Evolutionary conservation across 2,797 vertebrate genomes (phyloP), one percentile per base, ranked within the genome.

Genomic region (Geotrypetes seraphini): DNA sequence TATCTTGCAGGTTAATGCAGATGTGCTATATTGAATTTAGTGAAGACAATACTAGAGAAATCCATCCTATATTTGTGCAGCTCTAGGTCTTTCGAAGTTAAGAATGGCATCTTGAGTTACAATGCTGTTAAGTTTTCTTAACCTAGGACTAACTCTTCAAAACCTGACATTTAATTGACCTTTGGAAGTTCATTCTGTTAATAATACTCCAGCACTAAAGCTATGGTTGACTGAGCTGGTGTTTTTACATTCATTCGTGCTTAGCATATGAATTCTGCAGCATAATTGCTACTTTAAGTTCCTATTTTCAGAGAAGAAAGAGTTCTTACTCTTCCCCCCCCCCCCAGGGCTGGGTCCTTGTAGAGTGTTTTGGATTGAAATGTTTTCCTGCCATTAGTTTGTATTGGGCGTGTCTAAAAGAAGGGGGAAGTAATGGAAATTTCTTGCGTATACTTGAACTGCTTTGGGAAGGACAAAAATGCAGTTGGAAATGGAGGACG

Each of bases 141-240:
- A 43, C 33, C 59, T 62, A 48, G 56, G 52, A 60, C 44, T 76
- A 62, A 68, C 60, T 66, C 62, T 77, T 77, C 69, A 69, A 72
- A 77, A 65, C 51, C 52, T 74, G 77, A 85, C 89, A 73, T 71
- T 73, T 72, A 73, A 79, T 71, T 81, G 78, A 86, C 81, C 85
- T 87, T 77, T 76, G 66, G 69, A 74, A 79, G 75, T 81, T 71
- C 44, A 65, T 79, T 87, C 88, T 90, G 93, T 88, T 88, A 88
- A 96, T 93, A 85, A 87, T 82, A 79, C 70, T 70, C 67, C 62
- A 75, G 82, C 75, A 44, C 66, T 73, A 66, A 86, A 69, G 81
- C 79, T 72, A 83, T 73, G 76, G 83, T 71, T 86, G 81, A 82
- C 75, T 77, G 65, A 76, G 73, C 78, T 68, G 59, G 69, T 87